phyloP scores from a whole-genome alignment of 2,113 vertebrate species.

The Jacana jacana region DNA sequence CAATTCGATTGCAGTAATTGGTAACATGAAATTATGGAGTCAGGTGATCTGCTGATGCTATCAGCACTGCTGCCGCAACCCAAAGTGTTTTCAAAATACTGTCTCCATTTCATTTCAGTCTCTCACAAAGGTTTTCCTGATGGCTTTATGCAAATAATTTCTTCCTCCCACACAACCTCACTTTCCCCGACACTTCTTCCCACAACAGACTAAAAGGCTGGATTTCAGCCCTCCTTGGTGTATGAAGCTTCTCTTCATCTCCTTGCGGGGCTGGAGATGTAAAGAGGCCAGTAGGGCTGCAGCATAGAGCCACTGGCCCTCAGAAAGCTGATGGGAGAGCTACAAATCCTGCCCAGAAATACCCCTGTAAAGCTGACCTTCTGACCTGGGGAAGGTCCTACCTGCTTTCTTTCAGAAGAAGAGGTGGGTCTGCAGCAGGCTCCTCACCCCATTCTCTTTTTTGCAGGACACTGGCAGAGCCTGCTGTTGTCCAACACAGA shows the following conservation, averaged over 20 bases:
- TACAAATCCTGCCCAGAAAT: not conserved
- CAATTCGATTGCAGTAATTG: constrained; percentile 34
- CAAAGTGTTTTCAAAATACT: not conserved
- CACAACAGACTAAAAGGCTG: not conserved
- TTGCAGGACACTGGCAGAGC: not conserved
- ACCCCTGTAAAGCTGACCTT: not conserved
- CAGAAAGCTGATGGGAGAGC: not conserved
- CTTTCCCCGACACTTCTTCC: not conserved
- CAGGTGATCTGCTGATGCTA: constrained; percentile 3
- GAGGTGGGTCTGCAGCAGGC: not conserved
- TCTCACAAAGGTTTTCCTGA: not conserved
- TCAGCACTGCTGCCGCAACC: not conserved
- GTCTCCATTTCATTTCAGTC: not conserved
- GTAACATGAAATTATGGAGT: constrained; percentile 30
- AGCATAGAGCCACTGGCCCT: not conserved
- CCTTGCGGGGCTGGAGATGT: not conserved
- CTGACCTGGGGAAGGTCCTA: no score
- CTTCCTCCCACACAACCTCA: not conserved
- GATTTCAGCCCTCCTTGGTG: not conserved
- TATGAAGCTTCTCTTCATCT: not conserved
- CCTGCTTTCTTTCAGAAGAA: not conserved
- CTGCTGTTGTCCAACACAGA: not conserved
- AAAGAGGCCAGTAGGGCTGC: not conserved
- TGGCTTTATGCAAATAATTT: not conserved
- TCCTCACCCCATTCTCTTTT: fast-evolving